These are phyloP conservation scores for Alligator sinensis DNA, from an alignment of 2,113 vertebrate species.

Conservation along the genomic window DNA sequence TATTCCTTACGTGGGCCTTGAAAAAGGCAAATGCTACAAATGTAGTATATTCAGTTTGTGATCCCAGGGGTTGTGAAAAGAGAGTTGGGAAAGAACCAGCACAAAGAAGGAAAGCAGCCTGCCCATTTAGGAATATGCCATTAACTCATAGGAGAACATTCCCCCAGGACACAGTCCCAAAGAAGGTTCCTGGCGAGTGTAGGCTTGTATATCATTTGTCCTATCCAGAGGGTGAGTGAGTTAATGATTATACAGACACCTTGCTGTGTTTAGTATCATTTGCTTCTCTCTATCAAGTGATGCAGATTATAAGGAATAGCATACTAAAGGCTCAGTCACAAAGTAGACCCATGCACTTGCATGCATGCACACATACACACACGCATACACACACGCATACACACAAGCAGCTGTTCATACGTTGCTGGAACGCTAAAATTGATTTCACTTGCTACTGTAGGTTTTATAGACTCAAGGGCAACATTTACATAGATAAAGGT, in stretches of 20 bases:
- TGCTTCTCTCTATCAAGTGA: constrained; percentile 75
- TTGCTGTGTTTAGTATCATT: constrained; percentile 63
- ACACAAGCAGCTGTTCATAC: constrained; percentile 37
- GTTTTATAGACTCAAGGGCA: constrained; percentile 48
- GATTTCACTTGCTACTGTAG: constrained; percentile 66
- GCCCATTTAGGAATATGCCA: constrained; percentile 68
- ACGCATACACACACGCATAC: not conserved
- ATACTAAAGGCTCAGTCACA: constrained; percentile 61
- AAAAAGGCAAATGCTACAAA: constrained; percentile 51
- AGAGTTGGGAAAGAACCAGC: constrained; percentile 62
- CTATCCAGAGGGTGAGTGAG: constrained; percentile 71
- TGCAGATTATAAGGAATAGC: constrained; percentile 73
- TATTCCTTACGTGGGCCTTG: constrained; percentile 43
- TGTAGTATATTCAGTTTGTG: constrained; percentile 29
- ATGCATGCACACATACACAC: not conserved
- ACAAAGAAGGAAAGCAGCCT: constrained; percentile 61
- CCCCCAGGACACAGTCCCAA: constrained; percentile 70
- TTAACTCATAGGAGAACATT: constrained; percentile 70
- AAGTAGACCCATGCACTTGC: not conserved
- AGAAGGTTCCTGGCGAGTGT: constrained; percentile 66
- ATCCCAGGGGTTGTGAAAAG: constrained; percentile 64
- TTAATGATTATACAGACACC: constrained; percentile 74
- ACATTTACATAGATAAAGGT: constrained; percentile 69
- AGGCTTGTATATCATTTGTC: constrained; percentile 71
- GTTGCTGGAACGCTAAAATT: constrained; percentile 54